phyloP scores from a whole-genome alignment of 2,113 vertebrate species.

The Vireo altiloquus region DNA sequence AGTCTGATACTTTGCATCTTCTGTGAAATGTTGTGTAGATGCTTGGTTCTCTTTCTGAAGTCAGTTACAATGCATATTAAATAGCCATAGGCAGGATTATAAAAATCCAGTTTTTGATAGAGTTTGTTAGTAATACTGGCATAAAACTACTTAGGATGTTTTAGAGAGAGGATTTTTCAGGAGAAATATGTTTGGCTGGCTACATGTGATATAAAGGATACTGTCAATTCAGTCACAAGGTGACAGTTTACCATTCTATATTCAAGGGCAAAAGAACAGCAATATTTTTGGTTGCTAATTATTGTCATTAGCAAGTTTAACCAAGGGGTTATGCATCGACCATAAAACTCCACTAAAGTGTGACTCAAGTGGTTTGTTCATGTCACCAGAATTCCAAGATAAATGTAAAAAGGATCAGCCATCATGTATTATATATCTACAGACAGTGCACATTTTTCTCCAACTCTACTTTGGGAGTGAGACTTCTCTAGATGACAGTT shows the following conservation, averaged over 20 bases:
- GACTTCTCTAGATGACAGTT: constrained; percentile 44
- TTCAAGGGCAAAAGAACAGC: not conserved
- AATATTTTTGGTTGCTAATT: not conserved
- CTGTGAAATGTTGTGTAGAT: not conserved
- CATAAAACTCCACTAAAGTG: not conserved
- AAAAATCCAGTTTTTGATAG: not conserved
- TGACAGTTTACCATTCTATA: not conserved
- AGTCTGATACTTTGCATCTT: not conserved
- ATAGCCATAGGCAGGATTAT: not conserved
- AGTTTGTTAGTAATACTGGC: not conserved
- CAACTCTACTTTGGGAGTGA: not conserved
- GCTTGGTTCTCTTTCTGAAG: not conserved
- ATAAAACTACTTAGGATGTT: not conserved
- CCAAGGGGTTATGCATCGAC: not conserved
- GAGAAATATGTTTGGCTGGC: not conserved
- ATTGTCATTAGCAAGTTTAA: not conserved
- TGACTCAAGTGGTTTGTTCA: not conserved
- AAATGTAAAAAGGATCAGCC: not conserved
- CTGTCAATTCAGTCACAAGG: not conserved
- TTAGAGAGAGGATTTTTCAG: not conserved
- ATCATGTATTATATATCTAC: constrained; percentile 5
- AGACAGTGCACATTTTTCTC: constrained; percentile 34
- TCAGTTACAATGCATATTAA: not conserved
- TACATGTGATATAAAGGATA: not conserved
- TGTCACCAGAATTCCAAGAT: not conserved